Evolutionary conservation across 2,888 invertebrate species (phyloP).

Genomic region (Augiades crinisus): DNA sequence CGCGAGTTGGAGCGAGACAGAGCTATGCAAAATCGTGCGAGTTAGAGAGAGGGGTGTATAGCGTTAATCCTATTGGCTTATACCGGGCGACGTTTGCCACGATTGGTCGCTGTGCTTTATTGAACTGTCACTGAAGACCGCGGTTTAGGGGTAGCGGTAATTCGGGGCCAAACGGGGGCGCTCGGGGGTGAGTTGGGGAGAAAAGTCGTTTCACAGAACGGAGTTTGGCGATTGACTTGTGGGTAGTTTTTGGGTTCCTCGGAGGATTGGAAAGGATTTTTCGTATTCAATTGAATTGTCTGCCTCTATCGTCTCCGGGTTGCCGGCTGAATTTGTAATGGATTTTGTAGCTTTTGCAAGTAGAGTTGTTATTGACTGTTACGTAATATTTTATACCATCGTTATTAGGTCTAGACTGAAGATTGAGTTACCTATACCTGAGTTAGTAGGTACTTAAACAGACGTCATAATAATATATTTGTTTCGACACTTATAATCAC

Average conservation of each 20-base stretch:
- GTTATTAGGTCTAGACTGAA: constrained; percentile 4
- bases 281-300: constrained; percentile 28
- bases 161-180: constrained; percentile 56
- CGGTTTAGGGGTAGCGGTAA: constrained; percentile 71
- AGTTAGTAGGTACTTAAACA: too few relatives aligned
- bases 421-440: too few relatives aligned
- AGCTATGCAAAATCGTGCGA: constrained; percentile 31
- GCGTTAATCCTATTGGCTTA: constrained; percentile 81
- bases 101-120: constrained; percentile 79
- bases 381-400: neutral
- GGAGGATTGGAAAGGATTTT: constrained; percentile 40
- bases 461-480: too few relatives aligned
- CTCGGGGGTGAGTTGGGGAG: constrained; percentile 38
- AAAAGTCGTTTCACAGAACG: constrained; percentile 62
- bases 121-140: constrained; percentile 80
- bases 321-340: constrained; percentile 19
- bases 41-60: constrained; percentile 51
- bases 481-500: too few relatives aligned
- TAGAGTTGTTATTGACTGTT: constrained; percentile 7
- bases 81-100: constrained; percentile 78
- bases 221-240: constrained; percentile 81
- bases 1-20: constrained; percentile 56
- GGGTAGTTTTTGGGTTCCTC: constrained; percentile 77
- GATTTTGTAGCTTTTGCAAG: constrained; percentile 4
- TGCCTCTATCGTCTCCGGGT: constrained; percentile 21